A percentile compares a stretch with the other conserved stretches of the same genome.
These are phyloP conservation scores for Ormyrus pomaceus DNA, from an alignment of 2,888 invertebrate species.

Conservation along the genomic window DNA sequence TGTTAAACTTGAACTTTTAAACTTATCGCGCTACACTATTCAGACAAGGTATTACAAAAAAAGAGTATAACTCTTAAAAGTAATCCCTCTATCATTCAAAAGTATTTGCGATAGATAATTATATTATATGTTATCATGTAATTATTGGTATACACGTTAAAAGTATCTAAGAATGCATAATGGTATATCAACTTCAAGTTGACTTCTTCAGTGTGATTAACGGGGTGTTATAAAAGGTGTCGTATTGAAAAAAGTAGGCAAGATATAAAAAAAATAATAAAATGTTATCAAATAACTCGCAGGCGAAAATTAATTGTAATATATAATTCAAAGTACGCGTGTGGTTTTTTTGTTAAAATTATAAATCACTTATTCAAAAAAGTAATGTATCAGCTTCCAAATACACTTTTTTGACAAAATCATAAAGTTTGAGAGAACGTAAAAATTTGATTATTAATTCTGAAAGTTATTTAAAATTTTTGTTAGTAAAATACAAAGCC, in stretches of 20 bases:
- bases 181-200: constrained; percentile 35
- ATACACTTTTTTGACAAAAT: background rate
- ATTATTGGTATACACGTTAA: constrained; percentile 44
- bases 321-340: constrained; percentile 6
- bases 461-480: background rate
- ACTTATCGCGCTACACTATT: constrained; percentile 31
- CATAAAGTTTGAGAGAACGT: background rate
- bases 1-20: constrained; percentile 32
- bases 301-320: constrained; percentile 17
- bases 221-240: constrained; percentile 27
- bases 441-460: constrained; percentile 2
- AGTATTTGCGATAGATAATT: constrained; percentile 38
- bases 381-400: background rate
- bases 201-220: constrained; percentile 26
- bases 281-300: constrained; percentile 27
- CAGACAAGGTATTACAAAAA: constrained; percentile 32
- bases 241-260: constrained; percentile 6
- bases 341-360: constrained; percentile 22
- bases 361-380: constrained; percentile 18
- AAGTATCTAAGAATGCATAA: constrained; percentile 34
- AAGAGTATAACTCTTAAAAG: constrained; percentile 44
- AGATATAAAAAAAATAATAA: constrained; percentile 16
- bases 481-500: background rate
- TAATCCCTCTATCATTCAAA: constrained; percentile 33
- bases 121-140: constrained; percentile 41